Evolutionary conservation across 1,140 invertebrate species (phyloP), one percentile per base, ranked within the genome.

Genomic region (Brachionus koreanus): DNA sequence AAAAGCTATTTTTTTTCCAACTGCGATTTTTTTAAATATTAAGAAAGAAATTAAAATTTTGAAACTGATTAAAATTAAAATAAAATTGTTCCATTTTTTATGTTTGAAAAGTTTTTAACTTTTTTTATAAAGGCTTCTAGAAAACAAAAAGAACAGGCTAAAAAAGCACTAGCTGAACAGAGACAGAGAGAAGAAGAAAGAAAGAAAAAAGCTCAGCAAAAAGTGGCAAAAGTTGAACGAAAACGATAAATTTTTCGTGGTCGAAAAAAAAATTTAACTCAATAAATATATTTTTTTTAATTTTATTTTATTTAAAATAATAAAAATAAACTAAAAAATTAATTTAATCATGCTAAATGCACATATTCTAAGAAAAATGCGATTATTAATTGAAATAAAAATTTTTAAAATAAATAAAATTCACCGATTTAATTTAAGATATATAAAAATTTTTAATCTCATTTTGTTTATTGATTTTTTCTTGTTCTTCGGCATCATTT

Each of bases 381-480:
- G 12, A 10, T 42, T 7, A 42, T 57, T 57, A 3, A 57, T 19
- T 69, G 1, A 69, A 46, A 12, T 25, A 13, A 74, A 25, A 42
- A 46, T 46, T 25, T 35, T 29, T 46, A 39, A 3, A 74, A 42
- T 2, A 5, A 25, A 1, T 29, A 46, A 74, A 46, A 46, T 49
- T 12, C 19, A 25, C 23, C 19, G 10, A 49, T 4, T 46, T 25
- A 35, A 61, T 57, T 61, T 65, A 79, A 35, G 49, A 61, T 12
- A 79, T 35, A 12, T 79, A 79, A 61, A 79, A 79, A 79, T 79
- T 79, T 42, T 79, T 79, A 29, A 79, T 79, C 19, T 79, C 61
- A 37, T 42, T 42, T 42, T 79, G 33, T 35, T 61, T 57, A 37
- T 79, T 65, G 9, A 23, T 33, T 61, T 61, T 79, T 12, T 37